A percentile compares a stretch with the other conserved stretches of the same genome.
phyloP scores from a whole-genome alignment of 64 coral and sea anemone genomes.

The Porites australiensis region DNA sequence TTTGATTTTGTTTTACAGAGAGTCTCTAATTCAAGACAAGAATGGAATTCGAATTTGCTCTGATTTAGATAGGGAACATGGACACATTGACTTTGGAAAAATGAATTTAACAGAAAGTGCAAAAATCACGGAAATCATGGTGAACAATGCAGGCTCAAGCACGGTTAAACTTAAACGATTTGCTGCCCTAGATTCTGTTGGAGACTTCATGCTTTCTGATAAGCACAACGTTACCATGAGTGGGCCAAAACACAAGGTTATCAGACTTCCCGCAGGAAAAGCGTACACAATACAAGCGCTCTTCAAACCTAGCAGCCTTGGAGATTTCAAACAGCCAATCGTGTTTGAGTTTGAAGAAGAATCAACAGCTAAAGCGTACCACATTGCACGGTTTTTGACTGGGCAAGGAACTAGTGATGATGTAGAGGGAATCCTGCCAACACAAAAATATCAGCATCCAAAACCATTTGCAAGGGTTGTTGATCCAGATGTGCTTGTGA shows the following conservation, averaged over 20 bases:
- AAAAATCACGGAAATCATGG: constrained; percentile 61
- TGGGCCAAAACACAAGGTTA: constrained; percentile 35
- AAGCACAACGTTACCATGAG: constrained; percentile 54
- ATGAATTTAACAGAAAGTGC: constrained; percentile 47
- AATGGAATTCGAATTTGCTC: constrained; percentile 60
- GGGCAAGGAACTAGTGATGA: constrained; percentile 60
- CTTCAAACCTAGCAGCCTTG: constrained; percentile 61
- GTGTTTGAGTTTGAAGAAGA: constrained; percentile 80
- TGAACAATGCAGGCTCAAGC: constrained; percentile 43
- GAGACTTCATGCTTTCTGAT: constrained; percentile 62
- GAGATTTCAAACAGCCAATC: constrained; percentile 62
- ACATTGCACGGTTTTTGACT: constrained; percentile 62
- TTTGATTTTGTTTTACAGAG: constrained; percentile 9
- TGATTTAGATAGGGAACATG: constrained; percentile 53
- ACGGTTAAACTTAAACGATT: constrained; percentile 62
- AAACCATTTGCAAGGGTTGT: constrained; percentile 58
- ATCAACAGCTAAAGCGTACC: constrained; percentile 9
- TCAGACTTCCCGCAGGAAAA: constrained; percentile 36
- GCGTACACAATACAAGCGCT: constrained; percentile 55
- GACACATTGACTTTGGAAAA: constrained; percentile 68
- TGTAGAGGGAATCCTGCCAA: constrained; percentile 55
- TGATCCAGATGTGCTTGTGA: constrained; percentile 61
- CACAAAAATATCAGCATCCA: constrained; percentile 57
- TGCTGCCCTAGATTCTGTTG: constrained; percentile 40
- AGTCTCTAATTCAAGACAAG: constrained; percentile 54